These are phyloP conservation scores for Mus minutoides DNA, from an alignment of 2,797 vertebrate species.

Conservation along the genomic window DNA sequence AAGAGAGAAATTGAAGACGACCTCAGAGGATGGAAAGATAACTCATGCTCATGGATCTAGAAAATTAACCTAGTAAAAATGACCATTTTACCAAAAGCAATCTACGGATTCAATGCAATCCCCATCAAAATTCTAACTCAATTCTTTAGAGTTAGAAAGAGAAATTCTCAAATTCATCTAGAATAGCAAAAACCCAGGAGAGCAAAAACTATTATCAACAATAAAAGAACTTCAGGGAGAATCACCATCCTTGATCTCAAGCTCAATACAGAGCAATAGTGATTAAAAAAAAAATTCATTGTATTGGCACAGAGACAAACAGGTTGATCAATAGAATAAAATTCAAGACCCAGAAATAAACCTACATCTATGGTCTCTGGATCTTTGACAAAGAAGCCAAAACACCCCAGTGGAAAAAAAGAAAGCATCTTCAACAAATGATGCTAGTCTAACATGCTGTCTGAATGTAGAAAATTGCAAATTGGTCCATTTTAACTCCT, in stretches of 20 bases:
- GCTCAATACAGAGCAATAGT: background rate
- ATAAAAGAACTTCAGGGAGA: background rate
- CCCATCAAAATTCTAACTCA: background rate
- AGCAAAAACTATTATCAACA: background rate
- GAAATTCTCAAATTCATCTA: background rate
- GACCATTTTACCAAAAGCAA: background rate
- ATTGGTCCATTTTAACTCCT: background rate
- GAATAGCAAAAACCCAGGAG: background rate
- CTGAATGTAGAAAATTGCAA: background rate
- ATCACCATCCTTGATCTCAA: background rate
- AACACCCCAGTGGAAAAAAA: background rate
- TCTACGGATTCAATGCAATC: background rate
- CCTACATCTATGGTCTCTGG: background rate
- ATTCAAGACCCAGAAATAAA: background rate
- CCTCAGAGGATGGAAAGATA: background rate
- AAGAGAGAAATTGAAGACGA: background rate
- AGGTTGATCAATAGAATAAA: background rate
- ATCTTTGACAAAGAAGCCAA: background rate
- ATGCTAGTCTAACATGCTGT: background rate
- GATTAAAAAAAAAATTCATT: background rate
- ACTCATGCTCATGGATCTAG: background rate
- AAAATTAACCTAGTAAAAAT: background rate
- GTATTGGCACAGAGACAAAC: background rate
- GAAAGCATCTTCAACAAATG: background rate
- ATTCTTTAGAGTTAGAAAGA: background rate